Base-by-base conservation (phyloP, 2,888 invertebrate genomes). In the Tupiocoris notatus region DNA sequence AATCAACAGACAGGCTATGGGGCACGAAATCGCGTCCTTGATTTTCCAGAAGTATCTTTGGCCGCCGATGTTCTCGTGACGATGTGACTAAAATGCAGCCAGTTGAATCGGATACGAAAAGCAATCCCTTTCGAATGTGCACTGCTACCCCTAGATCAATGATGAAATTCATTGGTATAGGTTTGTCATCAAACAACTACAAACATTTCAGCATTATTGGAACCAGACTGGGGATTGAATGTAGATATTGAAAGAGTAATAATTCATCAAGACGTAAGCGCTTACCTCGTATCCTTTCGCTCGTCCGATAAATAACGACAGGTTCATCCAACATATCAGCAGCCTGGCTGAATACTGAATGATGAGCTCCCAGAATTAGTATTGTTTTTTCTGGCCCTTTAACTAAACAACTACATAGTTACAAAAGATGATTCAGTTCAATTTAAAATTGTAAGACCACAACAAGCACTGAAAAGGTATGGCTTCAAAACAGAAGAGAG, bases 1-100 rank as follows among this genome's bases (percentile, higher is more conserved):
- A 97, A 84, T 97, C 97, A 0, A 95, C 88, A 0, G 93, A 91
- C 7, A 94, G 82, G 79, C 90, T 90, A 66, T 90, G 83, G 0
- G 93, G 92, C 82, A 90, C 90, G 66, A 78, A 74, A 56, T 65
- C 76, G 1, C 56, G 58, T 77, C 80, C 61, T 22, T 77, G 85
- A 17, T 70, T 57, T 24, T 79, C 76, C 3, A 84, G 79, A 74
- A 79, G 81, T 75, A 58, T 80, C 2, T 82, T 81, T 20, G 80
- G 77, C 0, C 82, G 79, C 39, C 81, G 80, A 68, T 83, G 81
- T 17, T 73, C 73, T 54, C 81, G 78, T n/a, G 84, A 83, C 1
- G 84, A 83, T 0, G 86, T 83, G 56, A 85, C 86, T 78, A 87
- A 87, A 0, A 94, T 87, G 79, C 85, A 88, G 65, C 92, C 92